These are phyloP conservation scores for Prenolepis imparis DNA, from an alignment of 2,888 invertebrate genomes.

Conservation along the genomic window DNA sequence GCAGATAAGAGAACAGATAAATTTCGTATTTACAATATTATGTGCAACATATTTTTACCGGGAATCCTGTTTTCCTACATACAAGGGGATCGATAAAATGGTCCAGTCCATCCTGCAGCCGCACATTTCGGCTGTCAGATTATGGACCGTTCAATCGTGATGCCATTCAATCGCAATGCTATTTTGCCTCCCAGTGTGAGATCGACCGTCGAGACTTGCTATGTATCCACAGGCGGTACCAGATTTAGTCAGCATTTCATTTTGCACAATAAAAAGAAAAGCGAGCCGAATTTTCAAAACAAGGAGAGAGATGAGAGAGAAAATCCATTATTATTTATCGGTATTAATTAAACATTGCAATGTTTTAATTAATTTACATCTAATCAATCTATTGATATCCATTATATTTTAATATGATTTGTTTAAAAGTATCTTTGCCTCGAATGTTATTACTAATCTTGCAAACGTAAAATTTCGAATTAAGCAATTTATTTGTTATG, in stretches of 20 bases:
- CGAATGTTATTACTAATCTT: not conserved
- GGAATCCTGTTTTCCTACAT: constrained; percentile 36
- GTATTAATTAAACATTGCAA: constrained; percentile 54
- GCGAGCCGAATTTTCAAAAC: constrained; percentile 1
- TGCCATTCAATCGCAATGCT: constrained; percentile 55
- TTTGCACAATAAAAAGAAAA: constrained; percentile 19
- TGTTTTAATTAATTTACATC: not conserved
- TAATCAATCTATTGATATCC: not conserved
- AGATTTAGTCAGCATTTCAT: constrained; percentile 29
- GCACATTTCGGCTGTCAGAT: constrained; percentile 72
- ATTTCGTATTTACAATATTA: not conserved
- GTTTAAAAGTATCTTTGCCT: not conserved
- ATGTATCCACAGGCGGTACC: constrained; percentile 17
- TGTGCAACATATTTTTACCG: constrained; percentile 15
- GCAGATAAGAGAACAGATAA: not conserved
- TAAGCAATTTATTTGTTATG: not conserved
- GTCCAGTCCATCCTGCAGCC: constrained; percentile 62
- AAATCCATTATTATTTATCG: constrained; percentile 46
- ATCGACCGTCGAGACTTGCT: constrained; percentile 46
- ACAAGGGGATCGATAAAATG: constrained; percentile 64
- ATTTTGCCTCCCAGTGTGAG: constrained; percentile 58
- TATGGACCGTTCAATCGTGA: constrained; percentile 67
- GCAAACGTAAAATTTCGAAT: not conserved
- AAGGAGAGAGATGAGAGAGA: not conserved
- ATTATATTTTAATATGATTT: not conserved